Evolutionary conservation across 2,797 vertebrate genomes (phyloP), one percentile per base, ranked within the genome.

Genomic region (Cuculus canorus): DNA sequence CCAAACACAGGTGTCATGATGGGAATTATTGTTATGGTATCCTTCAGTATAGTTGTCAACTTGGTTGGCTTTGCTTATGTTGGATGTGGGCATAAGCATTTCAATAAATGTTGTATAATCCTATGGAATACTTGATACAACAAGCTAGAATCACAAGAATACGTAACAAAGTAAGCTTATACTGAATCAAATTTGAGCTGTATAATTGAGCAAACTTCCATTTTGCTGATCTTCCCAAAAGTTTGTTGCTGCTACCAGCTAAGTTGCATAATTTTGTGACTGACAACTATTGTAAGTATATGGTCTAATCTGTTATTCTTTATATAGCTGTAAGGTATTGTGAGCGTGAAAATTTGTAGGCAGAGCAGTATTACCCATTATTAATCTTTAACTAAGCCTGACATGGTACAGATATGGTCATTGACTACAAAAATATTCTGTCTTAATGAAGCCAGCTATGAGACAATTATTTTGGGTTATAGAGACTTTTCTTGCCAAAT

Each of bases 401-500:
- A 88, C 35, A 14, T 56, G 75, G 47, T 84, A 65, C 47, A 79
- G 77, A 61, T 90, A 65, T 64, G 75, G 35, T 73, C 48, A 64
- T 90, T 88, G 1, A 1, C 35, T 88, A 53, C 73, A 91, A 69
- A 90, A 93, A 66, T 60, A 47, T 22, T 86, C 43, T 63, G 7
- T 84, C 56, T 82, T 88, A 24, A n/a, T 79, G 47, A 77, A 68
- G 63, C 73, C 80, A 93, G 52, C 59, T 52, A 57, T 79, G 77
- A 95, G 71, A 65, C 68, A 88, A 78, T 90, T 93, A 63, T 68
- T 68, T 82, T 72, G 71, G 68, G 64, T 70, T 92, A 68, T 12
- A 35, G 66, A 90, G 57, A 68, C 56, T 60, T 82, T 82, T 71
- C 82, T 82, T 82, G 66, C 69, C 63, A 84, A 91, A 17, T 56